A percentile compares a stretch with the other conserved stretches of the same genome.
Evolutionary conservation across 2,113 vertebrate species (phyloP).

Genomic region (Oophaga pumilio): DNA sequence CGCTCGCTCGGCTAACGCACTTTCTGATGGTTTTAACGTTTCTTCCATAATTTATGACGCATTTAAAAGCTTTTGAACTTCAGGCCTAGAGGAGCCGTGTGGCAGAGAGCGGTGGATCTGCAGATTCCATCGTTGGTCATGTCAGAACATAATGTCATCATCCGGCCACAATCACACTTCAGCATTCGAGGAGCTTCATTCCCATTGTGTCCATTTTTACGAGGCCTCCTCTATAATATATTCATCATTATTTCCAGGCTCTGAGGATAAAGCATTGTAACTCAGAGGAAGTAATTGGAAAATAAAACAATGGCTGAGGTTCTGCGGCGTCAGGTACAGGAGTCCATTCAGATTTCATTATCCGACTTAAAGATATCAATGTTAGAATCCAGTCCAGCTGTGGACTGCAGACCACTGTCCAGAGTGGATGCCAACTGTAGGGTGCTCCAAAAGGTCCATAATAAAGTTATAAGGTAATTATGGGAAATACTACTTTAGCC

Average conservation of each 20-base stretch:
- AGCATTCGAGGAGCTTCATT: not conserved
- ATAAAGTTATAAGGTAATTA: too few species aligned
- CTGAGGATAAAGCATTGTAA: not conserved
- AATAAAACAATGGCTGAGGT: not conserved
- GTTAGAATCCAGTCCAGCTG: not conserved
- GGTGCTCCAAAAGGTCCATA: not conserved
- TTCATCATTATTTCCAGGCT: not conserved
- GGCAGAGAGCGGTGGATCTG: conserved; percentile 13
- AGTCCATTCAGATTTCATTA: not conserved
- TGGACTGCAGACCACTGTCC: not conserved
- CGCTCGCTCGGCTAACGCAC: conserved; percentile 50
- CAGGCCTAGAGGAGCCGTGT: conserved; percentile 45
- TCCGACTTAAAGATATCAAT: not conserved
- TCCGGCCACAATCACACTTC: conserved; percentile 15
- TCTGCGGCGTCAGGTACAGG: not conserved
- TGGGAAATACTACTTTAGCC: too few species aligned
- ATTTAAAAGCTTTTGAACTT: conserved; percentile 58
- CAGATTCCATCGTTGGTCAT: conserved; percentile 8
- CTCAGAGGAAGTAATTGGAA: not conserved
- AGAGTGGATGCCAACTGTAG: not conserved
- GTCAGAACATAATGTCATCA: conserved; percentile 30
- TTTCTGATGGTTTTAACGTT: conserved; percentile 56
- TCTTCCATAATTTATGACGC: conserved; percentile 56
- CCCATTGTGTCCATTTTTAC: conserved; percentile 22
- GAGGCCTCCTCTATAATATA: not conserved